Evolutionary conservation across 2,113 vertebrate genomes (phyloP).

Genomic region (Zootoca vivipara): DNA sequence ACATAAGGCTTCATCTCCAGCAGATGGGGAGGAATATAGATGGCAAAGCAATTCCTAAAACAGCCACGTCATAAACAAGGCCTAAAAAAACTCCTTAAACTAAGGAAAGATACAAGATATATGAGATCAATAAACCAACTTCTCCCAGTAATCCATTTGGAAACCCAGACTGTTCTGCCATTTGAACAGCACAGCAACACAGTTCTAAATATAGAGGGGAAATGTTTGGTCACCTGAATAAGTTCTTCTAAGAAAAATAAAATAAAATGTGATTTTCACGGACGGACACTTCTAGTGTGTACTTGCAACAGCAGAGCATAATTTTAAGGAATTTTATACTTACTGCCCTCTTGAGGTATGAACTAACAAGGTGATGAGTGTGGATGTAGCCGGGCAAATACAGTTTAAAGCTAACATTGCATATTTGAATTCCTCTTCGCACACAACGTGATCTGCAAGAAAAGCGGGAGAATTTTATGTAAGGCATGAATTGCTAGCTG

Average conservation of each 20-base stretch:
- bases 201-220: background rate
- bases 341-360: slow-evolving; percentile 97
- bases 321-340: slow-evolving; percentile 71
- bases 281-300: background rate
- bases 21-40: background rate
- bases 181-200: background rate
- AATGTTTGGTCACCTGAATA: background rate
- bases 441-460: slow-evolving; percentile 94
- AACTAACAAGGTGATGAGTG: slow-evolving; percentile 93
- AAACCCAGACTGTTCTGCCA: background rate
- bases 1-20: background rate
- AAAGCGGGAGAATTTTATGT: slow-evolving; percentile 8
- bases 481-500: background rate
- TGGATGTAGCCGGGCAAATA: slow-evolving; percentile 95
- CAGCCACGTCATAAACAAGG: background rate
- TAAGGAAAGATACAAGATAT: background rate
- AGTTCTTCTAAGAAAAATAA: background rate
- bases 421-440: slow-evolving; percentile 98
- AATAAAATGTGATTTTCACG: background rate
- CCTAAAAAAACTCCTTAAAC: background rate
- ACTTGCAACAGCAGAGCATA: background rate
- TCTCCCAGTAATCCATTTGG: background rate
- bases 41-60: background rate
- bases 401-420: slow-evolving; percentile 97
- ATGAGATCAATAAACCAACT: background rate